Evolutionary conservation across 37 sponge, comb jelly and placozoan species (phyloP), one percentile per base, ranked within the genome.

Genomic region (Theonella swinhoei): DNA sequence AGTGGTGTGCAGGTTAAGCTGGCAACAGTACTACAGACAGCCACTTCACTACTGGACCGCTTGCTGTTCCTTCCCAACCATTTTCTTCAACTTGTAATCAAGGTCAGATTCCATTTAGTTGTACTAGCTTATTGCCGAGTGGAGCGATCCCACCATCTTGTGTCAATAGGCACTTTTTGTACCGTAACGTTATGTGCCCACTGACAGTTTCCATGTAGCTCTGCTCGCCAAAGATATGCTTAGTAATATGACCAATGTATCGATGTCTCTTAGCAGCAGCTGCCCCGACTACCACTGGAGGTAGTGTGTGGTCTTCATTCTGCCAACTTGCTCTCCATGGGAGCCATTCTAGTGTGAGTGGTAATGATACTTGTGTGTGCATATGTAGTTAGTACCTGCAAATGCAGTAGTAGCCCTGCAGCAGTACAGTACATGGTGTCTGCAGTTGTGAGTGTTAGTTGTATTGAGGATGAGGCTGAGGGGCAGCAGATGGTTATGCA

Each of bases 221-320:
- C n/a, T n/a, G n/a, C n/a, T n/a, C n/a, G n/a, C n/a, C n/a, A n/a
- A n/a, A n/a, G n/a, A n/a, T n/a, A n/a, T n/a, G n/a, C n/a, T n/a
- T n/a, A n/a, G n/a, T n/a, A n/a, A n/a, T n/a, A n/a, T n/a, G n/a
- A n/a, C n/a, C n/a, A n/a, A n/a, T n/a, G n/a, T n/a, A n/a, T n/a
- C n/a, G n/a, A n/a, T n/a, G n/a, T n/a, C n/a, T 47, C 11, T 47
- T 14, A 47, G 54, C 14, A 7, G 58, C 28, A 28, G 31, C 23
- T 40, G 36, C 17, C 43, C 2, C 70, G 59, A 33, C 59, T 75
- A 0, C 60, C 76, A 9, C 31, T 75, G 60, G 60, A 47, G 33
- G 24, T 75, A 0, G 41, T 75, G 59, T 75, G 76, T 37, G 29
- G 34, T 23, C 31, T 75, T 22, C 76, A 75, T 25, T 1, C 58